A percentile compares a stretch with the other conserved stretches of the same genome.
phyloP scores from a whole-genome alignment of 1,140 invertebrate genomes.

The Wiebesia pumilae region DNA sequence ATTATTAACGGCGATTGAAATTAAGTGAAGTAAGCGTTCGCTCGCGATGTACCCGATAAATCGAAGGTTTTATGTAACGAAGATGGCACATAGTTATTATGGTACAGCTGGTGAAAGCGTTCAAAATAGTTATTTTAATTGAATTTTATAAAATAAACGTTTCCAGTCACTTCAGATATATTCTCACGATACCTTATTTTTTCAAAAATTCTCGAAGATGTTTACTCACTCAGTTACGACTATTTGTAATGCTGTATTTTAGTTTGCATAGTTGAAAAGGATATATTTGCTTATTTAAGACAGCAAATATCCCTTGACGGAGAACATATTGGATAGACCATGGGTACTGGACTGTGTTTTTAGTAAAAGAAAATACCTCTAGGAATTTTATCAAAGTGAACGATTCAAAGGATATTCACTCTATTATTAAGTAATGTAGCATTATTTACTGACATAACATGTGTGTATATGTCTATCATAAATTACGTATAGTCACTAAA shows the following conservation, averaged over 20 bases:
- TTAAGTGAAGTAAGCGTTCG: not conserved
- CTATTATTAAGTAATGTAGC: not conserved
- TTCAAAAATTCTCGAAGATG: not conserved
- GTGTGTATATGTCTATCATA: not conserved
- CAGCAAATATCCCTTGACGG: not conserved
- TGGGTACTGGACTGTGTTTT: not conserved
- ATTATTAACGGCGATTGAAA: not conserved
- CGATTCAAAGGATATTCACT: not conserved
- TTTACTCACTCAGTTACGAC: not conserved
- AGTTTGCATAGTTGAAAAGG: not conserved
- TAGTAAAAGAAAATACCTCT: not conserved
- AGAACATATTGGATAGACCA: not conserved
- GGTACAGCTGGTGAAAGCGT: not conserved
- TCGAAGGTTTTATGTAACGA: not conserved
- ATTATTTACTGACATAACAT: not conserved
- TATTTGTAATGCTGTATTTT: not conserved
- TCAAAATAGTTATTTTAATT: not conserved
- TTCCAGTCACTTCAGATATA: not conserved
- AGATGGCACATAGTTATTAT: not conserved
- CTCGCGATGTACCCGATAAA: no score
- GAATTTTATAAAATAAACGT: not conserved
- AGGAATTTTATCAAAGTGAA: slow-evolving; percentile 2
- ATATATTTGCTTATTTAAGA: slow-evolving; percentile 2
- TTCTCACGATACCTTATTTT: not conserved
- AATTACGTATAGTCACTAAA: not conserved